Conservation (phyloP, 2,888 invertebrate species). For the Drosophila setosimentum region DNA sequence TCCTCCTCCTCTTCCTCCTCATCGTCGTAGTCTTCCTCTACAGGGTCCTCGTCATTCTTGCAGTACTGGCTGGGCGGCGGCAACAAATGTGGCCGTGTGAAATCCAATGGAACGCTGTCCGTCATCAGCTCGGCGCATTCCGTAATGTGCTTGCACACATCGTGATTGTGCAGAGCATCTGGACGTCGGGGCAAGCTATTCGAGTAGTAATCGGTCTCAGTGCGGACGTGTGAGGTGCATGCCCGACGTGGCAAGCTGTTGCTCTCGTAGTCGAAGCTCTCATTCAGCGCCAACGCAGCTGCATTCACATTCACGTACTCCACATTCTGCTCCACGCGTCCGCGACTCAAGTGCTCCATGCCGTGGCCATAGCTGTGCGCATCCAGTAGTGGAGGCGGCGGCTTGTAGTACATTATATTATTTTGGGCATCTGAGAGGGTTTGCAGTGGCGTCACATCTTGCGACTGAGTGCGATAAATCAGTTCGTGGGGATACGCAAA, state of each 20-base stretch:
- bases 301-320: constrained; percentile 77
- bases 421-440: constrained; percentile 70
- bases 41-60: constrained; percentile 67
- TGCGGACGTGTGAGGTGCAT: constrained; percentile 82
- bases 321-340: constrained; percentile 67
- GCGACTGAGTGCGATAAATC: constrained; percentile 93
- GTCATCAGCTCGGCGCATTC: constrained; percentile 83
- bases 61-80: constrained; percentile 79
- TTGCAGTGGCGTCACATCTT: constrained; percentile 85
- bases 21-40: constrained; percentile 70
- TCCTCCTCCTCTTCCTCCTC: constrained; percentile 68
- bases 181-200: constrained; percentile 83
- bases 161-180: constrained; percentile 81
- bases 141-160: constrained; percentile 83
- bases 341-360: constrained; percentile 67
- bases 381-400: constrained; percentile 81
- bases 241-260: constrained; percentile 84
- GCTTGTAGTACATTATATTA: constrained; percentile 83
- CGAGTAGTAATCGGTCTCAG: constrained; percentile 83
- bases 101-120: constrained; percentile 75
- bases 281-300: constrained; percentile 70
- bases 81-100: constrained; percentile 72
- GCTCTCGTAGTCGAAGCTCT: constrained; percentile 84
- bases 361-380: constrained; percentile 67
- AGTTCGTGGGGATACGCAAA: constrained; percentile 87